A percentile compares a stretch with the other conserved stretches of the same genome.
Conservation (phyloP, 1,140 invertebrate species). For the Parapsyche elsis region DNA sequence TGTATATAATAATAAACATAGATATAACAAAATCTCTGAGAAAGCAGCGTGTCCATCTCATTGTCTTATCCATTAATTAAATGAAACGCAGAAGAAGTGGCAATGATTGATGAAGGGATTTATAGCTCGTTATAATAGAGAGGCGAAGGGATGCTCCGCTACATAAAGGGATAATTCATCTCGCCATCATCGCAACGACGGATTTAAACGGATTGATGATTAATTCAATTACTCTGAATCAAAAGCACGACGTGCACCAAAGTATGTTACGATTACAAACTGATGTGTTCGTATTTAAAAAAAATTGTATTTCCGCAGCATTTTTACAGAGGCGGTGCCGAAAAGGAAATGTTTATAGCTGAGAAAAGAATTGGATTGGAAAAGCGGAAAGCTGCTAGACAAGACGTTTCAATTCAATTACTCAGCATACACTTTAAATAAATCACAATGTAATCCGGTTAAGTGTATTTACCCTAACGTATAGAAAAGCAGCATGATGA, state of each 20-base stretch:
- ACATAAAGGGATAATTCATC: constrained; percentile 46
- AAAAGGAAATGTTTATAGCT: constrained; percentile 17
- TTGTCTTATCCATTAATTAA: constrained; percentile 51
- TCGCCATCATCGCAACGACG: constrained; percentile 36
- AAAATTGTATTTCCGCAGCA: neutral
- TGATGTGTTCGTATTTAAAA: neutral
- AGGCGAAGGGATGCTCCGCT: constrained; percentile 34
- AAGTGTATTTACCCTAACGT: constrained; percentile 34
- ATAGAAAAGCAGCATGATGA: constrained; percentile 32
- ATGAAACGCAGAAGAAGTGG: constrained; percentile 46
- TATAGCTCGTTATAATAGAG: constrained; percentile 48
- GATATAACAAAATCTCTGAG: constrained; percentile 9
- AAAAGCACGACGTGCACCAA: neutral
- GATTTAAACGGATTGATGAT: constrained; percentile 42
- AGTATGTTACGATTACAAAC: neutral
- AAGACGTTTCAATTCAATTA: constrained; percentile 43
- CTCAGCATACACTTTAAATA: constrained; percentile 41
- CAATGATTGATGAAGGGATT: constrained; percentile 54
- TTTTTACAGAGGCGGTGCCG: neutral
- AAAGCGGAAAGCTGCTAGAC: constrained; percentile 30
- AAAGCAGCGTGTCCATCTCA: constrained; percentile 33
- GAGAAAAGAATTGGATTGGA: constrained; percentile 25
- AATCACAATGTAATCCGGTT: constrained; percentile 42
- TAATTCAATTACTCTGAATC: constrained; percentile 16
- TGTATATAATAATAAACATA: no score